Conservation (phyloP, 2,888 invertebrate species). For the Entomobrya multifasciata region DNA sequence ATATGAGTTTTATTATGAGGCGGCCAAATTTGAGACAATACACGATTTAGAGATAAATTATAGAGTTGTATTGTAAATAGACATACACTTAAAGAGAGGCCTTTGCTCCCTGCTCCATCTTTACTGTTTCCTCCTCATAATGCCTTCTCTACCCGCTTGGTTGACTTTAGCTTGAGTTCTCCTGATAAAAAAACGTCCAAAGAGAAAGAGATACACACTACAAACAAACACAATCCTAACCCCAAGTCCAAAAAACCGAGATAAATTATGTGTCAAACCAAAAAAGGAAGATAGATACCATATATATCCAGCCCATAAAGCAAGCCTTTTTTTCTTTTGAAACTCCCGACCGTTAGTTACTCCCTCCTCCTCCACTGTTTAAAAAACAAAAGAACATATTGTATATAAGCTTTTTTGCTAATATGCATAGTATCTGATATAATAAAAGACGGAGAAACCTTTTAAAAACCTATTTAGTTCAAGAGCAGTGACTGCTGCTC, state of each 20-base stretch:
- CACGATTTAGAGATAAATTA: too few relatives aligned
- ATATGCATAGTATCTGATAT: too few relatives aligned
- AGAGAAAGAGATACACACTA: too few relatives aligned
- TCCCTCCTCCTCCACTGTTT: not conserved
- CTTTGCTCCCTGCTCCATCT: not conserved
- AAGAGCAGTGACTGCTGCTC: conserved; percentile 11
- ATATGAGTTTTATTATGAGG: too few relatives aligned
- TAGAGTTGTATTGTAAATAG: too few relatives aligned
- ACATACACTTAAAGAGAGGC: conserved; percentile 40
- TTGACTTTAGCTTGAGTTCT: not conserved
- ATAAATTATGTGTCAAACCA: conserved; percentile 52
- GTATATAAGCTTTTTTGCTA: not conserved
- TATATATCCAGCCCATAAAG: conserved; percentile 20
- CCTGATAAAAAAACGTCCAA: too few relatives aligned
- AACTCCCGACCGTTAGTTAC: too few relatives aligned
- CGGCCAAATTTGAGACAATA: too few relatives aligned
- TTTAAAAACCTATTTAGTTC: not conserved
- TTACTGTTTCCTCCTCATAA: not conserved
- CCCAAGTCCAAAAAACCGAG: conserved; percentile 2
- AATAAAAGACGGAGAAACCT: not conserved
- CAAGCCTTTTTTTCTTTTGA: conserved; percentile 15
- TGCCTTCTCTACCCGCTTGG: not conserved
- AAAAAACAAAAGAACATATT: conserved; percentile 23
- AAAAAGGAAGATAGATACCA: conserved; percentile 19
- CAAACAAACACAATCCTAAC: not conserved